phyloP scores from a whole-genome alignment of 2,797 vertebrate species.

The Numenius phaeopus region DNA sequence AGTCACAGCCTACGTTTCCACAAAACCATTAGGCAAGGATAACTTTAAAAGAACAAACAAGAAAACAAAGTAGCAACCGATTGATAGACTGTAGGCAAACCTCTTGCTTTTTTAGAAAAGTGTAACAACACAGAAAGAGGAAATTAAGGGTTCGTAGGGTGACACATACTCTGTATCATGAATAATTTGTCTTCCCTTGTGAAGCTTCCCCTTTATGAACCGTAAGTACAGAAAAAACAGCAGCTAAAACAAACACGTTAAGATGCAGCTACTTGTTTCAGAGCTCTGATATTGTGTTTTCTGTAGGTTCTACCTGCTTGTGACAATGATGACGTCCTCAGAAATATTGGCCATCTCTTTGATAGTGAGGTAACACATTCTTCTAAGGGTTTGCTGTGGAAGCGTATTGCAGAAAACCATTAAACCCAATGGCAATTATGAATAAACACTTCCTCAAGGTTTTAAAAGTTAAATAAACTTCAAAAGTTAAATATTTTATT shows the following conservation, averaged over 20 bases:
- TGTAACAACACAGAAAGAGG: neutral
- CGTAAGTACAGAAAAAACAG: neutral
- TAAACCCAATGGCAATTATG: rapidly evolving
- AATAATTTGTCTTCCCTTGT: neutral
- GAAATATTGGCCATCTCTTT: conserved; percentile 99
- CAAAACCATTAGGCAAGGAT: neutral
- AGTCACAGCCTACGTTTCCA: neutral
- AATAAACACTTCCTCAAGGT: neutral
- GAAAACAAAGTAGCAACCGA: neutral
- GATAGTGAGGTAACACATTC: conserved; percentile 98
- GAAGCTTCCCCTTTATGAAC: neutral
- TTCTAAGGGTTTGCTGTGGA: conserved; percentile 92
- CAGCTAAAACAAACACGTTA: neutral
- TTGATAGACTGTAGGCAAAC: rapidly evolving
- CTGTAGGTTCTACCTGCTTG: conserved; percentile 88
- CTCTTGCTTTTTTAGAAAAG: neutral
- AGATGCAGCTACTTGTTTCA: neutral
- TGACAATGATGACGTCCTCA: conserved; percentile 98
- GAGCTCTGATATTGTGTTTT: neutral
- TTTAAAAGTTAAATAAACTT: neutral
- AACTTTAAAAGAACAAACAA: neutral
- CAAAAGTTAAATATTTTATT: neutral
- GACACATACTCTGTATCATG: no score
- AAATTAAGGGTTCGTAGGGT: neutral
- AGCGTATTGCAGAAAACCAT: neutral